These are phyloP conservation scores for Campaea margaritaria DNA, from an alignment of 2,888 invertebrate species.

Conservation along the genomic window DNA sequence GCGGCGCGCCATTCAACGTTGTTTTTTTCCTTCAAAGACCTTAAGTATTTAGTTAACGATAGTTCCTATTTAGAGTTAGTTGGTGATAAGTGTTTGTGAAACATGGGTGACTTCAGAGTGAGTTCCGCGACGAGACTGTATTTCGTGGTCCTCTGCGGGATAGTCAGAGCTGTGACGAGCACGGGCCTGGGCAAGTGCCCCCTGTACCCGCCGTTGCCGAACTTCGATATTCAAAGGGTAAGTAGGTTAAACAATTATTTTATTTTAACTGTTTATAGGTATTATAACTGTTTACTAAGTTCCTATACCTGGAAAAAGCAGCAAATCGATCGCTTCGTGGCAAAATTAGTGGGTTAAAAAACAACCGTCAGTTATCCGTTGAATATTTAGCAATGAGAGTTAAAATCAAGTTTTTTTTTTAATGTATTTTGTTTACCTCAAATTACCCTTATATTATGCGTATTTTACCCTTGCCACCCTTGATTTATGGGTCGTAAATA, in stretches of 20 bases:
- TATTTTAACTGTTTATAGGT: no score
- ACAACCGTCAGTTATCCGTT: no score
- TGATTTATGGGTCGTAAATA: no score
- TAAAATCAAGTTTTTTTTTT: no score
- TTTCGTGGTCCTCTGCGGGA: slow-evolving; percentile 58
- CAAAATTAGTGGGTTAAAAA: no score
- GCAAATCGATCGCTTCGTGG: no score
- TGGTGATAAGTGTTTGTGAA: slow-evolving; percentile 42
- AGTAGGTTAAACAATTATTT: slow-evolving; percentile 54
- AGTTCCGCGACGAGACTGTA: slow-evolving; percentile 51
- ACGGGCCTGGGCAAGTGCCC: slow-evolving; percentile 89
- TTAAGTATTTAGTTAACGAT: slow-evolving; percentile 17
- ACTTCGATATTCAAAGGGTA: slow-evolving; percentile 88
- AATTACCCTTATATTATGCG: no score
- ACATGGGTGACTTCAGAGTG: slow-evolving; percentile 72
- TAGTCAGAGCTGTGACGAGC: slow-evolving; percentile 57
- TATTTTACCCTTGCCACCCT: no score
- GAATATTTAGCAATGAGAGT: no score
- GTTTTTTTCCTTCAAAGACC: slow-evolving; percentile 9
- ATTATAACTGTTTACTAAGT: no score
- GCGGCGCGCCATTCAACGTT: background rate
- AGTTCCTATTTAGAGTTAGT: slow-evolving; percentile 34
- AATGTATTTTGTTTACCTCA: no score
- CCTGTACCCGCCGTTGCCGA: slow-evolving; percentile 86
- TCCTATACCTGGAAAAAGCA: no score